A percentile compares a stretch with the other conserved stretches of the same genome.
Conservation (phyloP, 1,140 invertebrate species). For the Camponotus pennsylvanicus region DNA sequence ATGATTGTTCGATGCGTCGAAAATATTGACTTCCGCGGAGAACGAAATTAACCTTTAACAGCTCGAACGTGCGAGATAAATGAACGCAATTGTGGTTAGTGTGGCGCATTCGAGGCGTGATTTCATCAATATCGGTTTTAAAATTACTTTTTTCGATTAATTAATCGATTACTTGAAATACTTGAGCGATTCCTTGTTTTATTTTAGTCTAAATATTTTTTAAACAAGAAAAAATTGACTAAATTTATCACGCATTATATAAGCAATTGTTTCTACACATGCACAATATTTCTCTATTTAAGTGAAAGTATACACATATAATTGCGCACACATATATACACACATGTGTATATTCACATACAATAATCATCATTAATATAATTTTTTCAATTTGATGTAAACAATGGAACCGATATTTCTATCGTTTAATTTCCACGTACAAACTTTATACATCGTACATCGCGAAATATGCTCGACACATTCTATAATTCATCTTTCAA, state of each 20-base stretch:
- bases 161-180: too few relatives aligned
- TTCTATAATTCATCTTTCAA: conserved; percentile 37
- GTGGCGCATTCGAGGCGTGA: background rate
- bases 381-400: conserved; percentile 8
- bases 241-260: background rate
- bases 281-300: background rate
- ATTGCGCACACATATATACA: too few relatives aligned
- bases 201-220: background rate
- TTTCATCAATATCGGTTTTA: conserved; percentile 20
- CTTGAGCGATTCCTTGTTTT: background rate
- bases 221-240: background rate
- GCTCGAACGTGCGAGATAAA: background rate
- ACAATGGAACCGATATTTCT: background rate
- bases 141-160: background rate
- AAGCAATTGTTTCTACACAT: background rate
- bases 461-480: conserved; percentile 21
- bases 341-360: too few relatives aligned
- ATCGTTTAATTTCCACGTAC: conserved; percentile 28
- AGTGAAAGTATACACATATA: background rate
- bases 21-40: conserved; percentile 44
- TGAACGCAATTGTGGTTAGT: background rate
- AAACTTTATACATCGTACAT: background rate
- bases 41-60: conserved; percentile 42
- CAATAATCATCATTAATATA: conserved; percentile 5
- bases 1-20: conserved; percentile 46